Percentiles rank a stretch among this genome's conserved stretches.
phyloP scores from a whole-genome alignment of 2,113 vertebrate genomes.

The Rattus norvegicus region GRCr8 NC_086035.1:6772001-6772500 shows the following conservation, averaged over 20 bases:
- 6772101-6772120: neutral
- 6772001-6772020: neutral
- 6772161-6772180: neutral
- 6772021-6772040: neutral
- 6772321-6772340: neutral
- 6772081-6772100: neutral
- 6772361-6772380: neutral
- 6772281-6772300: neutral
- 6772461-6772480: neutral
- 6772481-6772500: neutral
- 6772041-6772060: neutral
- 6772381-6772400: conserved; percentile 14
- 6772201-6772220: accelerated
- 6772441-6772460: neutral
- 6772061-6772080: neutral
- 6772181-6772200: neutral
- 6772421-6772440: neutral
- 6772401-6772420: neutral
- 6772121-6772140: no score
- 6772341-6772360: neutral
- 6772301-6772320: neutral
- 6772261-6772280: neutral
- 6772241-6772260: neutral
- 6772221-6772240: neutral
- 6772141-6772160: neutral